These are phyloP conservation scores for Spea bombifrons DNA, from an alignment of 2,113 vertebrate genomes.

Conservation along the genomic window DNA sequence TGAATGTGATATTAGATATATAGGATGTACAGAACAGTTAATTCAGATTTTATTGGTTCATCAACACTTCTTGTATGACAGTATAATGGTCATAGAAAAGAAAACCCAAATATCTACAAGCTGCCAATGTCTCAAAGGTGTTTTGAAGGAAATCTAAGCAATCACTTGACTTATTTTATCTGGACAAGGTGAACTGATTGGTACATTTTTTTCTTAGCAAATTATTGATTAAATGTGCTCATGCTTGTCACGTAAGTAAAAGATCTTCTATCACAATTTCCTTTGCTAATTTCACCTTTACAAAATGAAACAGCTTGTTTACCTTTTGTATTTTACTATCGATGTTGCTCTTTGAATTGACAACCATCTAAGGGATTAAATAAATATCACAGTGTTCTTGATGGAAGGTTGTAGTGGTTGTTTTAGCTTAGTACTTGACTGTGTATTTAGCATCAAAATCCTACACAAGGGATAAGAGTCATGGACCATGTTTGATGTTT, in stretches of 20 bases:
- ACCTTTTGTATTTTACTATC: conserved; percentile 41
- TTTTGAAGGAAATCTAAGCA: background rate
- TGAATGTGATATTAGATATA: too few relatives aligned
- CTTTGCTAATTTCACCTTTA: conserved; percentile 49
- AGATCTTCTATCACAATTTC: conserved; percentile 43
- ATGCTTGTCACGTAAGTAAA: conserved; percentile 39
- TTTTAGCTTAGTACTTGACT: conserved; percentile 41
- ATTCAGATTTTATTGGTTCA: too few relatives aligned
- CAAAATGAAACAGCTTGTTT: conserved; percentile 46
- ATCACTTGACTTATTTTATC: conserved; percentile 13
- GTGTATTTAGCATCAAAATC: conserved; percentile 42
- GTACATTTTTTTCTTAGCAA: conserved; percentile 42
- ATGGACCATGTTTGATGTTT: conserved; percentile 23
- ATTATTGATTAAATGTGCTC: conserved; percentile 42
- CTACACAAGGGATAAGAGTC: conserved; percentile 30
- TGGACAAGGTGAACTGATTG: conserved; percentile 40
- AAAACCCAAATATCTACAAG: too few relatives aligned
- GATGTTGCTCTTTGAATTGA: conserved; percentile 39
- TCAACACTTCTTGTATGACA: too few relatives aligned
- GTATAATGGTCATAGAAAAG: too few relatives aligned
- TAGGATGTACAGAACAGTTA: too few relatives aligned
- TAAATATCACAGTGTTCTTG: conserved; percentile 44
- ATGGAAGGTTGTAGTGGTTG: conserved; percentile 33
- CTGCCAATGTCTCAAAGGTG: background rate
- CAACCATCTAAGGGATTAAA: conserved; percentile 38